A percentile compares a stretch with the other conserved stretches of the same genome.
Conservation (phyloP, 2,888 invertebrate genomes). For the Anaspis maculata region DNA sequence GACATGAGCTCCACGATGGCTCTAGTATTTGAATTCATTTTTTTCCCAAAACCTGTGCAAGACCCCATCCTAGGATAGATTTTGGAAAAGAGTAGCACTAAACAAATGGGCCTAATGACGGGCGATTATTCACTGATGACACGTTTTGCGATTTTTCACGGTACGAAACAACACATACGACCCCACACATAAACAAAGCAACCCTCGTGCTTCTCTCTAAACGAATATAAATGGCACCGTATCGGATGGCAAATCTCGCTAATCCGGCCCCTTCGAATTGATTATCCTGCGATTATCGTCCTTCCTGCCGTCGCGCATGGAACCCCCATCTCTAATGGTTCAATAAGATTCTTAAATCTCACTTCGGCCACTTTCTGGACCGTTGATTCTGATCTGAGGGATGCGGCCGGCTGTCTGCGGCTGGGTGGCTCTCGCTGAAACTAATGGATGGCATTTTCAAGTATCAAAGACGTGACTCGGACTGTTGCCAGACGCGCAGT, state of each 20-base stretch:
- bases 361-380: constrained; percentile 37
- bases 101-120: constrained; percentile 27
- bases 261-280: constrained; percentile 34
- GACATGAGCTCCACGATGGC: too few species aligned
- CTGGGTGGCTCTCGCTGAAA: background rate
- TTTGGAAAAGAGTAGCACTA: too few species aligned
- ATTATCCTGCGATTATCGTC: constrained; percentile 38
- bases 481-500: constrained; percentile 1
- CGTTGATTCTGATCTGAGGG: constrained; percentile 21
- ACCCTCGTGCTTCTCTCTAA: constrained; percentile 25
- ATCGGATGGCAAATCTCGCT: constrained; percentile 41
- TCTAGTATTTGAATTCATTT: too few species aligned
- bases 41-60: too few species aligned
- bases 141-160: constrained; percentile 34
- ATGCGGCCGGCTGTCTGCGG: background rate
- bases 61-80: too few species aligned
- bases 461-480: constrained; percentile 6
- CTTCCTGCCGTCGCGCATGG: constrained; percentile 25
- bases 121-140: constrained; percentile 32
- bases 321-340: constrained; percentile 27
- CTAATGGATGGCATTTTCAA: constrained; percentile 16
- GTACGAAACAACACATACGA: constrained; percentile 22
- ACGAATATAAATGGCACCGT: constrained; percentile 42
- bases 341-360: constrained; percentile 39
- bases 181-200: constrained; percentile 24